Evolutionary conservation across 2,888 invertebrate genomes (phyloP).

Genomic region (Pasiphila rectangulata): DNA sequence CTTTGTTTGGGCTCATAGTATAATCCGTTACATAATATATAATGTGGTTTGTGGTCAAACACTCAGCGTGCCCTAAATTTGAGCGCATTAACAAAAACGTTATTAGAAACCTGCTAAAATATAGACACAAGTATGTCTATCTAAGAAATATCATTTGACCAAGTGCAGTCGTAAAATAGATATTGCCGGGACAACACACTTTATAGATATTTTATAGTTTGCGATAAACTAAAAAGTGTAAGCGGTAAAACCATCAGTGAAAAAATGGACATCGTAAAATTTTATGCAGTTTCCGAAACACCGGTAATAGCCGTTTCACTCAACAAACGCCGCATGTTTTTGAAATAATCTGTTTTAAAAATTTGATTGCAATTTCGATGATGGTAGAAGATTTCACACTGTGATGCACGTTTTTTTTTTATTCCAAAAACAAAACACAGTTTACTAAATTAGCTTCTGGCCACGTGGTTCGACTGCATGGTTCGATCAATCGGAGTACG

Average conservation of each 20-base stretch:
- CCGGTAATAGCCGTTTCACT: conserved; percentile 2
- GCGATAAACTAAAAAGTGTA: conserved; percentile 29
- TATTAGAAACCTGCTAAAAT: not conserved
- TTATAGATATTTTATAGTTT: conserved; percentile 40
- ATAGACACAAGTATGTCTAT: not conserved
- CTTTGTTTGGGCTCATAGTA: not conserved
- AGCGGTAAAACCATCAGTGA: conserved; percentile 25
- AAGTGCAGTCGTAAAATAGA: conserved; percentile 27
- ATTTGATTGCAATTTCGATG: too few species aligned
- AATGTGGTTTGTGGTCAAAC: conserved; percentile 3
- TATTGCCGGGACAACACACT: conserved; percentile 27
- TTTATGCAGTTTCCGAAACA: conserved; percentile 19
- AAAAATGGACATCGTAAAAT: conserved; percentile 28
- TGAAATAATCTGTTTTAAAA: too few species aligned
- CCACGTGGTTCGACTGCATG: too few species aligned
- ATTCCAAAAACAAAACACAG: too few species aligned
- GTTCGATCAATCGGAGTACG: too few species aligned
- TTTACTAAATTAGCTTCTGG: too few species aligned
- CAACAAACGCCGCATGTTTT: too few species aligned
- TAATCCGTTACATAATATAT: not conserved
- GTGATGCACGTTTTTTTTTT: too few species aligned
- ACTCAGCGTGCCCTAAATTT: not conserved
- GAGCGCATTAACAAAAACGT: not conserved
- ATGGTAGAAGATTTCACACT: too few species aligned
- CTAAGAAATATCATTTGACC: conserved; percentile 14